Base-by-base conservation (phyloP, 2,797 vertebrate genomes). In the Sebastes itinus region DNA sequence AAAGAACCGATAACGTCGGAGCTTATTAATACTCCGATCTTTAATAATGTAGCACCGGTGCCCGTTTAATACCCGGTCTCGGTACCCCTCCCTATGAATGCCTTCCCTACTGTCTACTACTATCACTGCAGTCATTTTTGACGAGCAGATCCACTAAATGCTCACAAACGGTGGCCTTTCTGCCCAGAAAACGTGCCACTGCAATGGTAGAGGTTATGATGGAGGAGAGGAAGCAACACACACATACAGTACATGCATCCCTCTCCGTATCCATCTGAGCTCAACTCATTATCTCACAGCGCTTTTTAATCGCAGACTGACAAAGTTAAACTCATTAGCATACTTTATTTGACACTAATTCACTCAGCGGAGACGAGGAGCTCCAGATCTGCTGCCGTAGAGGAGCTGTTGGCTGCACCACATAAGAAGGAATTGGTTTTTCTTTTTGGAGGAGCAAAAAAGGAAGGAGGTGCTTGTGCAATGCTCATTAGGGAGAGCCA, bases 401-500 rank as follows among this genome's bases (percentile, higher is more conserved):
- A 80, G 74, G 82, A 85, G 82, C 80, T 80, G 80, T 74, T 90
- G 93, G 91, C 88, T 87, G 64, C 80, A 63, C 22, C 89, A 90
- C 90, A 92, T 65, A 89, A 78, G 88, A 87, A 78, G 72, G 66
- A 79, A 69, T 22, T 12, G 79, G 61, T 76, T 83, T 86, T 87
- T 83, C 70, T 85, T 89, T 86, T 89, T 90, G 86, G 89, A 92
- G 81, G 38, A 67, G 75, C 80, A 87, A 87, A 80, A 91, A 89
- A 92, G 83, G 63, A 86, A 83, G 77, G 79, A 80, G 77, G 78
- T 82, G 73, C 76, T 64, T 84, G 79, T 78, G 83, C 76, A 68
- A 58, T 38, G 75, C 91, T 94, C 92, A 94, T 94, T 92, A 94
- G 91, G 75, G 80, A 85, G 80, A 89, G 88, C 93, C 93, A 92